A percentile compares a stretch with the other conserved stretches of the same genome.
These are phyloP conservation scores for Drosophila arizonae DNA, from an alignment of 1,140 invertebrate genomes.

Conservation along the genomic window DNA sequence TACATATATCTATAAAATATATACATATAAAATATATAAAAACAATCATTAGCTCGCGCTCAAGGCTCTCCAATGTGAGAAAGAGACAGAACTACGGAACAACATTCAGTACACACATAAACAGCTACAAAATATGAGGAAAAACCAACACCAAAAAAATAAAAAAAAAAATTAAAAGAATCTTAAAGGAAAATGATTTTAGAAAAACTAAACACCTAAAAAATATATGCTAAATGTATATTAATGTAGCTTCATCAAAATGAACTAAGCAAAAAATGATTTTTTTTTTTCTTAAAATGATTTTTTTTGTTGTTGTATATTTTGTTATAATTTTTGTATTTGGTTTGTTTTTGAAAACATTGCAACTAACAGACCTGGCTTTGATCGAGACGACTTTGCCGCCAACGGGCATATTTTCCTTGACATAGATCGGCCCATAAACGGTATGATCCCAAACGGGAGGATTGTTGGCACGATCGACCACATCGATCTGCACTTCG, in stretches of 20 bases:
- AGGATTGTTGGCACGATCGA: constrained; percentile 98
- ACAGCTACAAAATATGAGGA: constrained; percentile 15
- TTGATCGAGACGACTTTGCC: constrained; percentile 98
- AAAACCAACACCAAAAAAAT: constrained; percentile 51
- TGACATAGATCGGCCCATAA: constrained; percentile 98
- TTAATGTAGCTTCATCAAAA: constrained; percentile 9
- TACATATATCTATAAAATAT: too few species aligned
- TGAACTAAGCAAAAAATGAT: constrained; percentile 73
- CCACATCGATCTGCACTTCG: constrained; percentile 98
- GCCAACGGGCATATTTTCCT: constrained; percentile 97
- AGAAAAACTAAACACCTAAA: constrained; percentile 45
- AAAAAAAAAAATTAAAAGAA: constrained; percentile 1
- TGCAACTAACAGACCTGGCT: constrained; percentile 92
- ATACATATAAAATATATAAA: too few species aligned
- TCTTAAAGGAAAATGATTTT: background rate
- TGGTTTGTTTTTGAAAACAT: constrained; percentile 42
- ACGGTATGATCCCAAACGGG: constrained; percentile 97
- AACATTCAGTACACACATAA: constrained; percentile 63
- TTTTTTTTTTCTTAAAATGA: constrained; percentile 23
- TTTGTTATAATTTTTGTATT: background rate
- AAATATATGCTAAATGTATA: constrained; percentile 32
- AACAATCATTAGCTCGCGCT: constrained; percentile 9
- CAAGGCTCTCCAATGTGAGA: background rate
- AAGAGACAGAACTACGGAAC: constrained; percentile 24
- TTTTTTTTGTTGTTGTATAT: constrained; percentile 27